A percentile compares a stretch with the other conserved stretches of the same genome.
Conservation (phyloP, 2,113 vertebrate species). For the Anoplopoma fimbria region DNA sequence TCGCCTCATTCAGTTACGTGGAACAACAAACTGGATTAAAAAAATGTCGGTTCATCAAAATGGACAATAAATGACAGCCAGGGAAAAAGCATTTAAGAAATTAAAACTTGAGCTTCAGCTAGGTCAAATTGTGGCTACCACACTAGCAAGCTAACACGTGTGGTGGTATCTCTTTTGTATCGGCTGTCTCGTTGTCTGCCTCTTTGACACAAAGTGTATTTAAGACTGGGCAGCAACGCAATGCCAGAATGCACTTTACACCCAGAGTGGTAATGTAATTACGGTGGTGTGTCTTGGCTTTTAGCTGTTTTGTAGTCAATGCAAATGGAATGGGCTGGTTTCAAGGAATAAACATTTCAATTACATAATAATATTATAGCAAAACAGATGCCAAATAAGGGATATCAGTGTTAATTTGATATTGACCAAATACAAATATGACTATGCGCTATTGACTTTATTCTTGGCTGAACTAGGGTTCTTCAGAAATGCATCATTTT, state of each 20-base stretch:
- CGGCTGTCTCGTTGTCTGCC: background rate
- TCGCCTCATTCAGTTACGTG: too few relatives aligned
- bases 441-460: too few relatives aligned
- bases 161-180: too few relatives aligned
- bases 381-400: background rate
- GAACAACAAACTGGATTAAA: too few relatives aligned
- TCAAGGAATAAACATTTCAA: background rate
- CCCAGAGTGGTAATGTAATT: too few relatives aligned
- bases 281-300: background rate
- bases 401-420: too few relatives aligned
- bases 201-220: background rate
- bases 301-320: background rate
- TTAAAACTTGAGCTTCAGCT: background rate
- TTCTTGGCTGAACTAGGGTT: too few relatives aligned
- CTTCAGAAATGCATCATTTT: too few relatives aligned
- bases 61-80: background rate
- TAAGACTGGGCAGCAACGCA: background rate
- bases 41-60: too few relatives aligned
- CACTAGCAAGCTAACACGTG: background rate
- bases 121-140: background rate
- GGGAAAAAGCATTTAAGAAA: background rate
- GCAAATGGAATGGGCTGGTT: background rate
- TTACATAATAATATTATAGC: background rate
- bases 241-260: background rate
- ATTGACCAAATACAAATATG: too few relatives aligned